phyloP scores from a whole-genome alignment of 2,888 invertebrate species.

The Drosophila atroscutellata region DNA sequence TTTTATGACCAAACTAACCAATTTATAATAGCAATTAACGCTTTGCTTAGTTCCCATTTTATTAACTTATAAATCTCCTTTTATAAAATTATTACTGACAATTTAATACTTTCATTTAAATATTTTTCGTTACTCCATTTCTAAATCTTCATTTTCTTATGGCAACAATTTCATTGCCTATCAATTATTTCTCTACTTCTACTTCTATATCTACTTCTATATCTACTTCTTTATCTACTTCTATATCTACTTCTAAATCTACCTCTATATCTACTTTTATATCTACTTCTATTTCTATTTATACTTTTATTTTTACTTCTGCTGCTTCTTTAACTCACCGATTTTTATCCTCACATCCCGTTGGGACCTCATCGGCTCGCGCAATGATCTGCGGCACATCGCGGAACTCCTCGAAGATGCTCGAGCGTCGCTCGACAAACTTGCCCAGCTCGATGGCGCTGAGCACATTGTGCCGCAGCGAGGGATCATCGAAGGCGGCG shows the following conservation, averaged over 20 bases:
- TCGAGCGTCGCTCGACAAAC: conserved; percentile 89
- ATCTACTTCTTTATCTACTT: too few relatives aligned
- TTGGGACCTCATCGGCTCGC: conserved; percentile 92
- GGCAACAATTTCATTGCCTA: neutral
- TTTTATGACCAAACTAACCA: neutral
- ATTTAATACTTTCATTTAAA: neutral
- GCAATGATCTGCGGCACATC: conserved; percentile 92
- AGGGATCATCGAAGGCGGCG: conserved; percentile 95
- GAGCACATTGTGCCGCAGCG: conserved; percentile 89
- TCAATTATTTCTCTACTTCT: neutral
- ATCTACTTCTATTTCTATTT: neutral
- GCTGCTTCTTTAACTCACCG: conserved; percentile 83
- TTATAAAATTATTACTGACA: neutral
- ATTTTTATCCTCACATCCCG: conserved; percentile 95
- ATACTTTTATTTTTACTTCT: neutral
- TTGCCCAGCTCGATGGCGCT: conserved; percentile 92
- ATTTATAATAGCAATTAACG: too few relatives aligned
- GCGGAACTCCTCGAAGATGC: conserved; percentile 92
- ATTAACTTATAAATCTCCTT: neutral
- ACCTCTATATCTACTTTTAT: neutral
- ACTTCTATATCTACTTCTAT: too few relatives aligned
- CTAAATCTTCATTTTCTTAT: neutral
- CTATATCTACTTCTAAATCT: neutral
- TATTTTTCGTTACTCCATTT: neutral
- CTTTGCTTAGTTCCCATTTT: neutral